Percentiles rank a stretch among this genome's conserved stretches.
Conservation (phyloP, 2,797 vertebrate species). For the Chaetodon trifasciatus region DNA sequence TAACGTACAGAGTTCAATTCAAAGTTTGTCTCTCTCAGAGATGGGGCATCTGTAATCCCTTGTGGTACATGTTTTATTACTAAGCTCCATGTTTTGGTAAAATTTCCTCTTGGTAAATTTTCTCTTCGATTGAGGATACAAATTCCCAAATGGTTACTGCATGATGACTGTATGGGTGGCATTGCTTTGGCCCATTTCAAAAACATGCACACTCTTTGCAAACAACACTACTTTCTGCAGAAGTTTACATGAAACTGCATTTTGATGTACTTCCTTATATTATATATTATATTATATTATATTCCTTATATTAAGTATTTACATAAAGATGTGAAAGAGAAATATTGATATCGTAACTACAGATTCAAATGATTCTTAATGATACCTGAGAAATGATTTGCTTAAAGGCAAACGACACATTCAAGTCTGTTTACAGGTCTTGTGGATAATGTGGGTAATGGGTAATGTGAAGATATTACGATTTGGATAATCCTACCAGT, state of each 20-base stretch:
- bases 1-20: background rate
- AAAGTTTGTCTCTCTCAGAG: slow-evolving; percentile 22
- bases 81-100: slow-evolving; percentile 14
- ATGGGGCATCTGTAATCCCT: slow-evolving; percentile 10
- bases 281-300: no score
- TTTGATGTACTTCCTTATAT: background rate
- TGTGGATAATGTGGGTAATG: background rate
- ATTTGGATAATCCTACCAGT: slow-evolving; percentile 17
- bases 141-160: background rate
- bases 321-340: background rate
- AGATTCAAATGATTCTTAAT: background rate
- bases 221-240: background rate
- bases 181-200: slow-evolving; percentile 19
- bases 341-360: background rate
- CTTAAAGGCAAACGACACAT: background rate
- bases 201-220: slow-evolving; percentile 1
- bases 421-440: background rate
- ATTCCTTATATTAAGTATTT: background rate
- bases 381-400: background rate
- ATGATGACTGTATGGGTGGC: background rate
- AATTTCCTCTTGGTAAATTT: background rate
- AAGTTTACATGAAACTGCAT: background rate
- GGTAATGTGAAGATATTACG: slow-evolving; percentile 25
- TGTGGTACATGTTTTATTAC: slow-evolving; percentile 7
- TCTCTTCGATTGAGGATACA: slow-evolving; percentile 6